Evolutionary conservation across 2,797 vertebrate genomes (phyloP), one percentile per base, ranked within the genome.

Genomic region (Geotria australis): DNA sequence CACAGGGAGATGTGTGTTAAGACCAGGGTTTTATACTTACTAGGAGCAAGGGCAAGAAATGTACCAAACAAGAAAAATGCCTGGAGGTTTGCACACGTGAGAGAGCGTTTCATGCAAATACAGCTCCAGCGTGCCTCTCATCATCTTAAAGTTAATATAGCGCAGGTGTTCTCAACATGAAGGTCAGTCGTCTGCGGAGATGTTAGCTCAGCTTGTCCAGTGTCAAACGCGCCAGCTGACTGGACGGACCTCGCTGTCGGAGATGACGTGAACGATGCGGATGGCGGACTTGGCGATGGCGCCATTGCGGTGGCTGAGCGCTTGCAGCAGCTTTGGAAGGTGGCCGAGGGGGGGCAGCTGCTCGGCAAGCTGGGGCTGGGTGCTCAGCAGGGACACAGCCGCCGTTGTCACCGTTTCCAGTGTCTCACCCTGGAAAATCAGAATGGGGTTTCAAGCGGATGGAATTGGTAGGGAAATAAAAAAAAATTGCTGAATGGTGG

Each of bases 301-400:
- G 1, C 79, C 91, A 73, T 96, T 96, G 71, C 81, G 84, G 71
- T 99, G 88, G 65, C 78, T 85, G 67, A 99, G 79, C 1, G 85
- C 85, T 13, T 82, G 78, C 63, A 99, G 67, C 59, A 99, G 66
- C 61, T 85, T 85, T 57, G 84, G 91, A 63, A 96, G 77, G 65
- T 99, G 91, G 60, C 91, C 88, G 64, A 99, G 68, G 0, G 91
- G 83, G 58, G 91, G 91, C 45, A 96, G 83, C 71, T 99, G 91
- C 67, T 99, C 91, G n/a, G 85, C 81, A 61, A 99, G 73, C 71
- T 89, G 85, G 60, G 71, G 75, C 68, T 99, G 91, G 2, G 84
- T 76, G 64, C 66, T 80, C 72, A 99, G 93, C 11, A 99, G 82
- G 67, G 83, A 93, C 10, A 95, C 88, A 1, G 88, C 79, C 7